phyloP scores from a whole-genome alignment of 1,140 invertebrate species.

The Pemphigus obesinymphae region DNA sequence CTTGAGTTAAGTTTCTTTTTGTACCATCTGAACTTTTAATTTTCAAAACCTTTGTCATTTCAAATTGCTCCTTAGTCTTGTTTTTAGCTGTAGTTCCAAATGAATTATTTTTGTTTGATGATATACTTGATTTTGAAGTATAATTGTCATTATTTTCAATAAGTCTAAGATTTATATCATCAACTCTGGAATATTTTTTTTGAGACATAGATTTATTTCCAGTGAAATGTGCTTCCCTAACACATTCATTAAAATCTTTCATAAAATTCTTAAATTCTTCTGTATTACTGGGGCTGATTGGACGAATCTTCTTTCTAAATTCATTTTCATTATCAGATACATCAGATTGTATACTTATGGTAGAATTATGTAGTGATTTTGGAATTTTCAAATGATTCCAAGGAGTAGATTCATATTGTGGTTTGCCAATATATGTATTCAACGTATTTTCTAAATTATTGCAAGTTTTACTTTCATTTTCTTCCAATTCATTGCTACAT shows the following conservation, averaged over 20 bases:
- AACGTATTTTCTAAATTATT: no score
- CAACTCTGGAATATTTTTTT: background rate
- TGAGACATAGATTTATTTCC: background rate
- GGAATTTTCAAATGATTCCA: background rate
- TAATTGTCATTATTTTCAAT: background rate
- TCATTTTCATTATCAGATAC: no score
- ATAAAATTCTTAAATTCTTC: background rate
- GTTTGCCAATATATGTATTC: slow-evolving; percentile 25
- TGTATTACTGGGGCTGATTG: no score
- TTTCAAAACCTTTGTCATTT: background rate
- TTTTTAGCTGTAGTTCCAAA: background rate
- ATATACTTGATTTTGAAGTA: background rate
- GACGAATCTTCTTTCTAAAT: no score
- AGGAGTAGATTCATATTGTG: slow-evolving; percentile 29
- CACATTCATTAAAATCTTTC: slow-evolving; percentile 24
- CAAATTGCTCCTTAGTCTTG: background rate
- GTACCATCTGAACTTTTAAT: background rate
- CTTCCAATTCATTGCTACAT: background rate
- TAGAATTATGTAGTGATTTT: background rate
- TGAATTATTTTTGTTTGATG: background rate
- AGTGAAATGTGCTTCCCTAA: background rate
- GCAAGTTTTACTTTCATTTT: background rate
- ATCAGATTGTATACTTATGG: background rate
- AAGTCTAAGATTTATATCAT: no score
- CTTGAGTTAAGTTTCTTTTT: background rate